These are phyloP conservation scores for Drosophila santomea DNA, from an alignment of 1,140 invertebrate genomes.

Conservation along the genomic window DNA sequence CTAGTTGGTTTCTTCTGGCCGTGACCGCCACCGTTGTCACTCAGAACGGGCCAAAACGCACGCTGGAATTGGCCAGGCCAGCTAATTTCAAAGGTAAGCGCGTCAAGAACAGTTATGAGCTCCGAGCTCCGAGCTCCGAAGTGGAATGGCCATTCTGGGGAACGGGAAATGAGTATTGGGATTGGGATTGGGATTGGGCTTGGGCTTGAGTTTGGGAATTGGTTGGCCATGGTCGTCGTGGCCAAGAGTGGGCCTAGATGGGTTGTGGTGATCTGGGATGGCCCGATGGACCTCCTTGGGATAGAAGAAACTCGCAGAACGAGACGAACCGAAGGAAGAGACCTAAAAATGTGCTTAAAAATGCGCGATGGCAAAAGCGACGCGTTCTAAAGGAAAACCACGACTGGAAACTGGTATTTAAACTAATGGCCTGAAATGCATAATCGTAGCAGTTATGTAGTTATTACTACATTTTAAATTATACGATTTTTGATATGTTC, in stretches of 20 bases:
- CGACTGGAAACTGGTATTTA: slow-evolving; percentile 13
- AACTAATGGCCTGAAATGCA: slow-evolving; percentile 15
- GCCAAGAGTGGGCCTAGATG: slow-evolving; percentile 8
- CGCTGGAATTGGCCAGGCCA: slow-evolving; percentile 49
- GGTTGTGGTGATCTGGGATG: not conserved
- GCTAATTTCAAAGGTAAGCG: slow-evolving; percentile 78
- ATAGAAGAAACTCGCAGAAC: slow-evolving; percentile 59
- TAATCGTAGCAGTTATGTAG: not conserved
- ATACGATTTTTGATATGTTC: not conserved
- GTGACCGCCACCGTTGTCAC: slow-evolving; percentile 58
- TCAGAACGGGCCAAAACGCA: slow-evolving; percentile 72
- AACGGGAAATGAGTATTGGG: slow-evolving; percentile 22
- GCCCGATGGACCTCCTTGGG: slow-evolving; percentile 39
- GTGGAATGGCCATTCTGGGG: slow-evolving; percentile 19
- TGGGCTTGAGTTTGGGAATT: slow-evolving; percentile 22
- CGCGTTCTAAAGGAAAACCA: slow-evolving; percentile 5
- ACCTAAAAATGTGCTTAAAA: slow-evolving; percentile 67
- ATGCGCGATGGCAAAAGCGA: slow-evolving; percentile 62
- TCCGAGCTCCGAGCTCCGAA: slow-evolving; percentile 62
- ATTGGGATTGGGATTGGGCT: slow-evolving; percentile 21
- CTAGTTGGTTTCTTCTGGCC: slow-evolving; percentile 25
- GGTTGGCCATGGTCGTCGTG: slow-evolving; percentile 24
- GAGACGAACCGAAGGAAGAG: slow-evolving; percentile 16
- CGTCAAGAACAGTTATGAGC: slow-evolving; percentile 83
- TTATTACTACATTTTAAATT: not conserved